Base-by-base conservation (phyloP, 2,888 invertebrate genomes). In the Elgonia sp. region DNA sequence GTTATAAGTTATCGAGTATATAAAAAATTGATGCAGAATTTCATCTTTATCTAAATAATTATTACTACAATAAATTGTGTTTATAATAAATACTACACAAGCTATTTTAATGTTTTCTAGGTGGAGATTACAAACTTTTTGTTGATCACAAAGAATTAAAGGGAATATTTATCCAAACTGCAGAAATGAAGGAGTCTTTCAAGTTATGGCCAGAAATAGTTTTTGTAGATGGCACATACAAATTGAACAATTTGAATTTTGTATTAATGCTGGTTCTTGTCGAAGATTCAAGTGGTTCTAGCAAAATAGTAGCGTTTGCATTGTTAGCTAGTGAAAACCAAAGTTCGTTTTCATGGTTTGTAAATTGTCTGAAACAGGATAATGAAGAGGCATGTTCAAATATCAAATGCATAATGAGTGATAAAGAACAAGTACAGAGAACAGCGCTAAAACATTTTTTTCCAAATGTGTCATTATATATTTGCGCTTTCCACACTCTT, bases 181-280 rank as follows among this genome's bases (percentile, higher is more conserved):
- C 20, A 8, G 70, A 72, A 14, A 72, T 72, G 70, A 29, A 16
- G 18, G 55, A 72, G 2, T 55, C 37, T 42, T 55, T 72, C 55
- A 37, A 29, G 8, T 37, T 55, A 10, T 72, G 70, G 70, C 55
- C 70, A n/a, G 70, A 72, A 39, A 18, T 55, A 12, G 18, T 72
- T 12, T 55, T 46, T 20, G 55, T 72, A n/a, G 70, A 37, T 55
- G 70, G 55, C 7, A 72, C 70, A n/a, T 55, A 72, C 37, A 72
- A 72, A 39, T 18, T 72, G 10, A 55, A 10, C 0, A 20, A 72
- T 2, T 55, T 10, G n/a, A 37, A 72, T 55, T 40, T 72, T 12
- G 55, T 55, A n/a, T 5, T 29, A 16, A 72, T 72, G 53, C 9
- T 69, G 3, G 14, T 69, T 3, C 12, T 50, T 16, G 50, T 69